Base-by-base conservation (phyloP, 2,797 vertebrate genomes). In the Hippocampus kuda region DNA sequence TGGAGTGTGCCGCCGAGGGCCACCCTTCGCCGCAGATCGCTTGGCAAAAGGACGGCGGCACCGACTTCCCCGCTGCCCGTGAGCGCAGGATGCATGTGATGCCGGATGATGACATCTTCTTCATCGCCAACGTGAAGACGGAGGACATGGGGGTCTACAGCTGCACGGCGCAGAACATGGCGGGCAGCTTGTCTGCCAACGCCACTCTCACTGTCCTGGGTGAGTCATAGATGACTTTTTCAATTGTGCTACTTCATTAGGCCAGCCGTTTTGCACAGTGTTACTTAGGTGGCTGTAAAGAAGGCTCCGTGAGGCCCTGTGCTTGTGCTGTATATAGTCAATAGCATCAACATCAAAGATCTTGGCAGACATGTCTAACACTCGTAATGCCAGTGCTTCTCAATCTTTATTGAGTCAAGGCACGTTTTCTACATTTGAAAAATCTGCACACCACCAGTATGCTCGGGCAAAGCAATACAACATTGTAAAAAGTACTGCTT, bases 41-140 rank as follows among this genome's bases (percentile, higher is more conserved):
- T 70, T 99, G 97, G 97, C 97, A 98, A 79, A 99, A 99, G 71
- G 97, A 99, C 0, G 96, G 96, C 8, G 97, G 97, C 80, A 98
- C 94, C 0, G 97, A 99, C 84, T 99, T 99, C 80, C 97, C 97
- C 0, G 97, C 97, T 0, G 97, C 97, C 0, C 90, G 97, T 24
- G 96, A 99, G 87, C 91, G 97, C 2, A 90, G 97, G 44, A 99
- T 99, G 97, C 97, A 99, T 0, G 97, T 99, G 49, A 99, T 99
- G 97, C 97, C 97, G 0, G 95, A 97, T 67, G 97, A 99, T 10
- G 97, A 99, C 1, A 96, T 99, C 24, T 98, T 99, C 86, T 99
- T 99, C 77, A 99, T 99, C 7, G 94, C 96, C 26, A 92, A 96
- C 0, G 96, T 97, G 53, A 97, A 98, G 86, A 93, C 92, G 0